phyloP scores from a whole-genome alignment of 2,888 invertebrate species.

The Sthenelais limicola region DNA sequence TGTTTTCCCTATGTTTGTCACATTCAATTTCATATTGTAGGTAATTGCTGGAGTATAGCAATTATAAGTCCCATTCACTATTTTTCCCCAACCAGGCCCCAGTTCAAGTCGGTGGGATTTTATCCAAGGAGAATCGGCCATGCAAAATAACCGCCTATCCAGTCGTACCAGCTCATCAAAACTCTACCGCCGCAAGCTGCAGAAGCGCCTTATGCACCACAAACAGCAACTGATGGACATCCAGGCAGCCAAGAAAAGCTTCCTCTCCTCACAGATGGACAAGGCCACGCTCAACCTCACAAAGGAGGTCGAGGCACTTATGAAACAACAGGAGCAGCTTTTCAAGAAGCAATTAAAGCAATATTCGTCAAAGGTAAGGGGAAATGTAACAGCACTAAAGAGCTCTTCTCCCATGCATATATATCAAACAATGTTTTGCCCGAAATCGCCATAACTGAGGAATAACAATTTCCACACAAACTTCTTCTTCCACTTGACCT shows the following conservation, averaged over 20 bases:
- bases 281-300: conserved; percentile 27
- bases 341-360: conserved; percentile 78
- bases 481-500: too few species aligned
- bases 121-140: conserved; percentile 84
- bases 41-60: too few species aligned
- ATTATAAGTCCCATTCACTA: too few species aligned
- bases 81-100: conserved; percentile 4
- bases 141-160: conserved; percentile 59
- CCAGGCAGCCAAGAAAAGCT: conserved; percentile 75
- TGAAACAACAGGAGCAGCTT: conserved; percentile 77
- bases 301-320: conserved; percentile 56
- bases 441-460: too few species aligned
- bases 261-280: conserved; percentile 45
- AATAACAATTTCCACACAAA: too few species aligned
- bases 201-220: conserved; percentile 82
- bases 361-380: conserved; percentile 75
- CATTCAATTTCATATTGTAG: too few species aligned
- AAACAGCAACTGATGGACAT: conserved; percentile 80
- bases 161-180: conserved; percentile 58
- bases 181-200: conserved; percentile 73
- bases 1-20: too few species aligned
- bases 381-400: background rate
- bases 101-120: conserved; percentile 84
- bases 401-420: too few species aligned
- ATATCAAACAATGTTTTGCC: too few species aligned